Percentiles rank a stretch among this genome's conserved stretches.
phyloP scores from a whole-genome alignment of 2,113 vertebrate species.

The Thunnus maccoyii region DNA sequence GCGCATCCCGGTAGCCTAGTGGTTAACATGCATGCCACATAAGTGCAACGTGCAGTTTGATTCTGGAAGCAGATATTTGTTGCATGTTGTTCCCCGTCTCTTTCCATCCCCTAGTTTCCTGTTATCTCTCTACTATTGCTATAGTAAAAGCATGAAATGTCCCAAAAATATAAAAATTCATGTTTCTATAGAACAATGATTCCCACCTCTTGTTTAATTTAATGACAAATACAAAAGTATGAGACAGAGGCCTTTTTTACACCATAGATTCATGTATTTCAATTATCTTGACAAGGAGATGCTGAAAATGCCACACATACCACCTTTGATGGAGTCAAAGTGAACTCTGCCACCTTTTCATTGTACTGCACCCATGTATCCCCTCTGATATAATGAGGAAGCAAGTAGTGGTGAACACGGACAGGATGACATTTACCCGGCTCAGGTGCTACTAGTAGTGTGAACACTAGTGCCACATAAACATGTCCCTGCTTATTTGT shows the following conservation, averaged over 20 bases:
- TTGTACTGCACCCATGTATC: neutral
- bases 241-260: neutral
- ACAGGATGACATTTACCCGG: conserved; percentile 17
- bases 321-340: neutral
- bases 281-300: neutral
- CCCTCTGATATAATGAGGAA: neutral
- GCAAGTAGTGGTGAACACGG: neutral
- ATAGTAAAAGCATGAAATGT: too few relatives aligned
- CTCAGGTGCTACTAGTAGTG: conserved; percentile 15
- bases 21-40: too few relatives aligned
- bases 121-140: too few relatives aligned
- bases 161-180: too few relatives aligned
- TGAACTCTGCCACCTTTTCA: neutral
- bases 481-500: conserved; percentile 2
- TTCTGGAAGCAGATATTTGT: too few relatives aligned
- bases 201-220: neutral
- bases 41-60: too few relatives aligned
- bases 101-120: too few relatives aligned
- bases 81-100: too few relatives aligned
- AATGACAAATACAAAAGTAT: neutral
- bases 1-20: too few relatives aligned
- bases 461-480: conserved; percentile 27
- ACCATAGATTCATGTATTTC: neutral
- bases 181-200: neutral
- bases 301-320: neutral